Base-by-base conservation (phyloP, 2,797 vertebrate genomes). In the Protosalanx chinensis region DNA sequence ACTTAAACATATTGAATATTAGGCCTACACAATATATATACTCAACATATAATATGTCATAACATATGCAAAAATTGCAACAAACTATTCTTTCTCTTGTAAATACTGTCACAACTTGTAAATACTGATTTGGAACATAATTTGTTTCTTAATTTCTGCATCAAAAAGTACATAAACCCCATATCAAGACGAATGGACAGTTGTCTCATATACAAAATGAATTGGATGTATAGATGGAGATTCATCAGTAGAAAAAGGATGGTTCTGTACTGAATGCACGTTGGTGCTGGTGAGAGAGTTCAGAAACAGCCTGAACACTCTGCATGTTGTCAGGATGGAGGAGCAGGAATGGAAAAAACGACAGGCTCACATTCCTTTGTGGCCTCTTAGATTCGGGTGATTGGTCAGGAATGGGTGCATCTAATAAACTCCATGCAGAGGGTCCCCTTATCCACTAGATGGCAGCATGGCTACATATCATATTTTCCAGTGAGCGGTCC, bases 11-110 rank as follows among this genome's bases (percentile, higher is more conserved):
- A 3, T 81, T 71, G 82, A 73, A 73, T 80, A 76, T 49, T 33
- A 84, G 83, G 84, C 84, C 73, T 37, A 86, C 83, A 83, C 76
- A 82, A 83, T 86, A 84, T 85, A 86, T 88, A 83, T 81, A 78
- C 75, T 82, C 72, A 87, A 81, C 77, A 81, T 35, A 64, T 80
- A 76, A 73, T 70, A 77, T 78, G 32, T 76, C 61, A 73, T 60
- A 74, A 65, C 15, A 76, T 73, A 70, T 70, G 62, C 69, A 71
- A 65, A 79, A 81, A 72, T 6, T 18, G 23, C 64, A 65, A 74
- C 67, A 79, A 73, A 70, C 27, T 7, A 32, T 33, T 57, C 4
- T 35, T 56, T 56, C 51, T 8, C 29, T 56, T 33, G 56, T 32
- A 62, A 29, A 62, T 29, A 29, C 60, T 29, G 8, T 62, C 6